These are phyloP conservation scores for Lytechinus variegatus DNA, from an alignment of 35 echinoderm and acorn worm species.

Conservation along the genomic window DNA sequence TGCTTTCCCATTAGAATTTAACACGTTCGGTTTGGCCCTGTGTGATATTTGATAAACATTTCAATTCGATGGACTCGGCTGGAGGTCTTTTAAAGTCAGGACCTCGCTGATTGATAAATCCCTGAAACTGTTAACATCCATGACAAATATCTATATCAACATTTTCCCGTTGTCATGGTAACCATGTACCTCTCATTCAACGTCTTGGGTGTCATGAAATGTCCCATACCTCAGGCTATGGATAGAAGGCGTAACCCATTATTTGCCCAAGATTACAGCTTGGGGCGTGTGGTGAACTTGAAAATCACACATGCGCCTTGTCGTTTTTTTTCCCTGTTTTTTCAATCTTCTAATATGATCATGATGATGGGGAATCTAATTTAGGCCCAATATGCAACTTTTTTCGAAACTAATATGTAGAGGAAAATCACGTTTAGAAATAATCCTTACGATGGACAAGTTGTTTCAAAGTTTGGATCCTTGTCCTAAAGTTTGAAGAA, in stretches of 20 bases:
- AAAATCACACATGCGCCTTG: no score
- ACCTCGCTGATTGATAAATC: neutral
- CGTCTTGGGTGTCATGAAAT: neutral
- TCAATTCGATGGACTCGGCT: neutral
- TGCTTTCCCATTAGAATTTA: neutral
- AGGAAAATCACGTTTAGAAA: no score
- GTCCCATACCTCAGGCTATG: neutral
- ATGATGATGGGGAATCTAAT: no score
- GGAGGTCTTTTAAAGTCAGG: neutral
- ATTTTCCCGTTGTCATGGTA: neutral
- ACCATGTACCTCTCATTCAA: neutral
- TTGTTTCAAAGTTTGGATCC: no score
- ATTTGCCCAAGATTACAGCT: neutral
- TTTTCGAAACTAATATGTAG: no score
- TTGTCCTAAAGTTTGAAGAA: no score
- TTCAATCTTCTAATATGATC: no score
- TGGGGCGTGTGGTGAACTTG: no score
- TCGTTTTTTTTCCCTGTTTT: no score
- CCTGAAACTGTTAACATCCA: neutral
- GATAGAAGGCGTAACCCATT: neutral
- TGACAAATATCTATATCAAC: slow-evolving; percentile 9
- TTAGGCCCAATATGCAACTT: no score
- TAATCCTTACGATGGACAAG: no score
- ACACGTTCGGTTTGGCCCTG: neutral
- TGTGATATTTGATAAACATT: neutral